Evolutionary conservation across 2,888 invertebrate genomes (phyloP).

Genomic region (Cetonia aurata): DNA sequence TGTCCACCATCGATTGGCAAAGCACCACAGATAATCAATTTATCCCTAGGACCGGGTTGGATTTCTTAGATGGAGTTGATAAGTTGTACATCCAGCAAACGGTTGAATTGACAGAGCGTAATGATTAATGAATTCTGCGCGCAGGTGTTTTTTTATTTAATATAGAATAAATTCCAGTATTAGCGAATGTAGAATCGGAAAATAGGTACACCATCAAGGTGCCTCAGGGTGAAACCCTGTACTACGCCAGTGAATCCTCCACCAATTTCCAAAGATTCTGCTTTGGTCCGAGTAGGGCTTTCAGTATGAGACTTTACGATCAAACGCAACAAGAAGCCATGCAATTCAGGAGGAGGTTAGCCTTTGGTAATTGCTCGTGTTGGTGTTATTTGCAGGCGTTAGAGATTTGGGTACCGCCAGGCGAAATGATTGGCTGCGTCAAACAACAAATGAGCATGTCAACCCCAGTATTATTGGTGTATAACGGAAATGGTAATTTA

Average conservation of each 20-base stretch:
- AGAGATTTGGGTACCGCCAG: constrained; percentile 80
- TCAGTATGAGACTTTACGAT: constrained; percentile 85
- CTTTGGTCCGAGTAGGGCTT: constrained; percentile 81
- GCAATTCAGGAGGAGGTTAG: constrained; percentile 77
- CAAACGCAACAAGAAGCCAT: constrained; percentile 87
- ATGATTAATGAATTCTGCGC: constrained; percentile 54
- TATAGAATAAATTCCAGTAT: constrained; percentile 65
- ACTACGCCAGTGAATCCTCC: constrained; percentile 79
- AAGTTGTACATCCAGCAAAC: constrained; percentile 83
- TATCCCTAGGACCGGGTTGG: constrained; percentile 76
- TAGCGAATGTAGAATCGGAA: constrained; percentile 75
- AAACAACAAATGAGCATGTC: constrained; percentile 78
- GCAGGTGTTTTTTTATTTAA: neutral
- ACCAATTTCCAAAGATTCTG: constrained; percentile 73
- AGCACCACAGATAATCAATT: constrained; percentile 72
- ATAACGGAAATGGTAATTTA: constrained; percentile 73
- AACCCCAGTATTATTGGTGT: constrained; percentile 77
- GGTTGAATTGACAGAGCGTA: constrained; percentile 81
- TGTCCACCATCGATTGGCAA: constrained; percentile 73
- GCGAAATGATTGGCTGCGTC: constrained; percentile 78
- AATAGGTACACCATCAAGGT: constrained; percentile 81
- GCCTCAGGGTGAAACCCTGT: constrained; percentile 81
- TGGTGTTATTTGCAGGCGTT: constrained; percentile 79
- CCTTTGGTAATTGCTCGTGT: constrained; percentile 77
- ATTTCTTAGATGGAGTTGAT: constrained; percentile 78